These are phyloP conservation scores for Pyralis farinalis DNA, from an alignment of 2,888 invertebrate genomes.

Conservation along the genomic window DNA sequence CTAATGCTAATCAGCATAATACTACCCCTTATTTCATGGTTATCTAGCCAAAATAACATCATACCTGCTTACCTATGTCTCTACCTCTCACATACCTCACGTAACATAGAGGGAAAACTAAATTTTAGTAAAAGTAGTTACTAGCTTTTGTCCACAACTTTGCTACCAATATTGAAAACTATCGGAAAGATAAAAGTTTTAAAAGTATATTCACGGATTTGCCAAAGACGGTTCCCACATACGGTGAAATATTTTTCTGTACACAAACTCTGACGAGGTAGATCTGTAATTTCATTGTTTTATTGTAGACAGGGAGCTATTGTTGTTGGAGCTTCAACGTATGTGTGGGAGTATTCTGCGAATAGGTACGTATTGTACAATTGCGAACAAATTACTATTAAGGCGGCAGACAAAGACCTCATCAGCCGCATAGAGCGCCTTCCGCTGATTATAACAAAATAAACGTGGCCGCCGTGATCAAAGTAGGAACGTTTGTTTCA, in stretches of 20 bases:
- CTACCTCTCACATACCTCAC: too few relatives aligned
- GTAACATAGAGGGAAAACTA: not conserved
- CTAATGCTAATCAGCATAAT: too few relatives aligned
- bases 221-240: not conserved
- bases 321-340: too few relatives aligned
- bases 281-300: too few relatives aligned
- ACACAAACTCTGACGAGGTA: too few relatives aligned
- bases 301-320: too few relatives aligned
- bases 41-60: too few relatives aligned
- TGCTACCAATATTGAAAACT: conserved; percentile 4
- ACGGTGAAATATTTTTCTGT: conserved; percentile 1
- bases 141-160: conserved; percentile 1
- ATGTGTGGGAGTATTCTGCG: too few relatives aligned
- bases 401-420: conserved; percentile 20
- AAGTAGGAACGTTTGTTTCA: conserved; percentile 44
- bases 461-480: conserved; percentile 40
- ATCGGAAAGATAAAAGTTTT: conserved; percentile 6
- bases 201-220: conserved; percentile 5
- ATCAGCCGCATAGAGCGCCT: conserved; percentile 22
- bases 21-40: too few relatives aligned
- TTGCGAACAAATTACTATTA: conserved; percentile 10
- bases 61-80: too few relatives aligned
- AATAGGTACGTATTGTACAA: not conserved
- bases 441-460: conserved; percentile 40
- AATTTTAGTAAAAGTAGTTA: conserved; percentile 5